Percentiles rank a stretch among this genome's conserved stretches.
phyloP scores from a whole-genome alignment of 2,888 invertebrate genomes.

The Allygus modestus region DNA sequence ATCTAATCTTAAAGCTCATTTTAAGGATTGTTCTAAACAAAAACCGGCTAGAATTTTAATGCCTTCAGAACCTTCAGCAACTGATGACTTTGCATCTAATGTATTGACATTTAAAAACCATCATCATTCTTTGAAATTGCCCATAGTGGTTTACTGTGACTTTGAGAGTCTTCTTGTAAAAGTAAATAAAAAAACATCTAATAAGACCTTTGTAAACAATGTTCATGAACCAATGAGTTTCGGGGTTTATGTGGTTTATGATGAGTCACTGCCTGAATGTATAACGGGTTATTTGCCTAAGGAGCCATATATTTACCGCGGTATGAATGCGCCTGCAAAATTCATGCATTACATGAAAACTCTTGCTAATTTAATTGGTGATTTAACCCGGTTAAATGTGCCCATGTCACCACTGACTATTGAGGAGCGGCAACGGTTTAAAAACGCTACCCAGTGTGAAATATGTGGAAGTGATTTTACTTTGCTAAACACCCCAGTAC shows the following conservation, averaged over 20 bases:
- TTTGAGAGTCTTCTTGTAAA: conserved; percentile 43
- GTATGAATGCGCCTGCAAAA: background rate
- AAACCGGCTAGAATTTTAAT: conserved; percentile 31
- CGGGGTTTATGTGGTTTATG: conserved; percentile 23
- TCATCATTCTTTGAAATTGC: conserved; percentile 18
- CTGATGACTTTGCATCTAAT: background rate
- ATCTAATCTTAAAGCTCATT: background rate
- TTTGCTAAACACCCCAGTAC: background rate
- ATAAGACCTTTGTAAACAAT: background rate
- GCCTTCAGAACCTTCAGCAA: background rate
- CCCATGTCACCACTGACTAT: conserved; percentile 1
- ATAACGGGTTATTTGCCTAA: conserved; percentile 18
- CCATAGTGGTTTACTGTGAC: conserved; percentile 44
- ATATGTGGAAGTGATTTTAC: conserved; percentile 42
- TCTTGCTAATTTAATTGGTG: conserved; percentile 38
- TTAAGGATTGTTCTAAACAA: conserved; percentile 3
- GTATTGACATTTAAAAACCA: conserved; percentile 44
- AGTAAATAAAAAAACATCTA: background rate
- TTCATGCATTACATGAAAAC: conserved; percentile 20
- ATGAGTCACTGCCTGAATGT: conserved; percentile 25
- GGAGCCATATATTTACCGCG: conserved; percentile 33
- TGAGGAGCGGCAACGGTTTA: background rate
- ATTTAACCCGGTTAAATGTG: conserved; percentile 1
- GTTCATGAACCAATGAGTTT: conserved; percentile 32
- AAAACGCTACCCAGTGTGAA: conserved; percentile 4